These are phyloP conservation scores for Tyrannus savana DNA, from an alignment of 2,113 vertebrate genomes.

Conservation along the genomic window DNA sequence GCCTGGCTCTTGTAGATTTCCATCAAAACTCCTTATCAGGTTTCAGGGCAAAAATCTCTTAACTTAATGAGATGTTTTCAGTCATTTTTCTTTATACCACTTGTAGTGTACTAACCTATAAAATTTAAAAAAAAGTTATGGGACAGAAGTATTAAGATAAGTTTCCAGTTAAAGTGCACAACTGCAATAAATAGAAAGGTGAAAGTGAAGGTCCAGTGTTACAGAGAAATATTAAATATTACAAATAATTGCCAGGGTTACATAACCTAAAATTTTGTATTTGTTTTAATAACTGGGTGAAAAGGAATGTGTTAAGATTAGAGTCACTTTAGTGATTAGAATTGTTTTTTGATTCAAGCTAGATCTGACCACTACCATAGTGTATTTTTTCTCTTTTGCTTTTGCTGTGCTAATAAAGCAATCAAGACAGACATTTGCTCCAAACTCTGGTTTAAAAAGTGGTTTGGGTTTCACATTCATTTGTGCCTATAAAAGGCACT, in stretches of 20 bases:
- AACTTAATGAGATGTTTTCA: neutral
- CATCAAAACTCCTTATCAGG: constrained; percentile 35
- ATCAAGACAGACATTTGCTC: constrained; percentile 23
- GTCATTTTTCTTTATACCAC: neutral
- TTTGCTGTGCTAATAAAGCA: constrained; percentile 26
- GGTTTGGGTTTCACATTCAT: neutral
- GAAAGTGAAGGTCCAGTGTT: neutral
- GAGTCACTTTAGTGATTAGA: neutral
- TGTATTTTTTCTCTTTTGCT: neutral
- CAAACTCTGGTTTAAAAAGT: constrained; percentile 16
- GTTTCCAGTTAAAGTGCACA: neutral
- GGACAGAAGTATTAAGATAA: neutral
- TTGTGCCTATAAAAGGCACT: constrained; percentile 22
- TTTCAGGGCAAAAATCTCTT: constrained; percentile 39
- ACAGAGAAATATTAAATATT: neutral
- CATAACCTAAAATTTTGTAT: neutral
- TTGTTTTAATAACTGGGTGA: constrained; percentile 25
- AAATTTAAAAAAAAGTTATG: neutral
- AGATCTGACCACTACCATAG: neutral
- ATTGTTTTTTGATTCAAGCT: neutral
- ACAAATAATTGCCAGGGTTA: neutral
- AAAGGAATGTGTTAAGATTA: neutral
- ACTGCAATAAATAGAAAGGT: neutral
- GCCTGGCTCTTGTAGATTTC: constrained; percentile 35
- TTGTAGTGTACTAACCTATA: neutral